Evolutionary conservation across 2,888 invertebrate genomes (phyloP).

Genomic region (Ichneumon xanthorius): DNA sequence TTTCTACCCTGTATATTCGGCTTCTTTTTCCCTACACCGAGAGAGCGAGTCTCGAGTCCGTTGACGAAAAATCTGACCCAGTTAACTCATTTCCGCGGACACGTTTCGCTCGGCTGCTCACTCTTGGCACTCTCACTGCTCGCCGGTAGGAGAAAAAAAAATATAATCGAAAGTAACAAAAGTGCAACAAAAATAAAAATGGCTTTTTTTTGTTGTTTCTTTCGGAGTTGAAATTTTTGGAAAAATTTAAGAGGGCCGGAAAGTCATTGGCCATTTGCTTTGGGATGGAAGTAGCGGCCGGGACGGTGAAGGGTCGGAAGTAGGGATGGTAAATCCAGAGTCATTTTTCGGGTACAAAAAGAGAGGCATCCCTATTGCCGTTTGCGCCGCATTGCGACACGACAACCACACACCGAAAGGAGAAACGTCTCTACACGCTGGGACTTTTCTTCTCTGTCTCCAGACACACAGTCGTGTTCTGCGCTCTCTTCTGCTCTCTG

Average conservation of each 20-base stretch:
- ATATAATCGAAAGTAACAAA: neutral
- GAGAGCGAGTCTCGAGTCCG: slow-evolving; percentile 35
- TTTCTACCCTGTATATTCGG: slow-evolving; percentile 20
- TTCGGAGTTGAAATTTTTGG: neutral
- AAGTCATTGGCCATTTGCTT: neutral
- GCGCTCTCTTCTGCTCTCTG: slow-evolving; percentile 25
- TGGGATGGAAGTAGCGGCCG: neutral
- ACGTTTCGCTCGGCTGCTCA: slow-evolving; percentile 48
- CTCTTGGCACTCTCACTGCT: slow-evolving; percentile 67
- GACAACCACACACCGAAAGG: slow-evolving; percentile 69
- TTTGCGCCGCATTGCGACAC: slow-evolving; percentile 83
- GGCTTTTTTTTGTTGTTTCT: neutral
- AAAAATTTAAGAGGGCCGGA: slow-evolving; percentile 1
- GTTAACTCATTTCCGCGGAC: slow-evolving; percentile 65
- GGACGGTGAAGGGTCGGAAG: neutral
- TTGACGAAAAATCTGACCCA: slow-evolving; percentile 69
- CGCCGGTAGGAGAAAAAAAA: slow-evolving; percentile 6
- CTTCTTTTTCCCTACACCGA: slow-evolving; percentile 37
- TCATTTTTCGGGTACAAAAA: slow-evolving; percentile 55
- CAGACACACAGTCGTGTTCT: slow-evolving; percentile 58
- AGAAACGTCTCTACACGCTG: slow-evolving; percentile 49
- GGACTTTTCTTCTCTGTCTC: slow-evolving; percentile 51
- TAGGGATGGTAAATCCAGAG: slow-evolving; percentile 36
- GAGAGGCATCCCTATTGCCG: slow-evolving; percentile 74
- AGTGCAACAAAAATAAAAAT: neutral